These are phyloP conservation scores for Ophion slaviceki DNA, from an alignment of 2,888 invertebrate genomes.

Conservation along the genomic window DNA sequence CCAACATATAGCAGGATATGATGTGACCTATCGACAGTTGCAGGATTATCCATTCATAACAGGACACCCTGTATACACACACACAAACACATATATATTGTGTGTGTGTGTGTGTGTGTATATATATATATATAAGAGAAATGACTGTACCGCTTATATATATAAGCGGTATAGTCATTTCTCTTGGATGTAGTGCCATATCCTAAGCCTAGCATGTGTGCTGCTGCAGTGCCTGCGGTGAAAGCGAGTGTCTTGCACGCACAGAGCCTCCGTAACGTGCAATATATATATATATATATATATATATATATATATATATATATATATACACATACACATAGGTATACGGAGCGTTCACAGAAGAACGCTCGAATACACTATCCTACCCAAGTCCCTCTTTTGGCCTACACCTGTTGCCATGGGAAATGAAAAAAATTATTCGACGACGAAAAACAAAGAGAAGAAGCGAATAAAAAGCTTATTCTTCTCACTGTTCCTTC, in stretches of 20 bases:
- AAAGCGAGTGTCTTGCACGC: constrained; percentile 69
- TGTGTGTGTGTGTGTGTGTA: neutral
- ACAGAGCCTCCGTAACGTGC: constrained; percentile 45
- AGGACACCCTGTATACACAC: too few species aligned
- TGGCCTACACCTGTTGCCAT: constrained; percentile 23
- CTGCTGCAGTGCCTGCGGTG: constrained; percentile 59
- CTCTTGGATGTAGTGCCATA: constrained; percentile 43
- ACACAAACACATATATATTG: too few species aligned
- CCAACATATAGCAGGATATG: too few species aligned
- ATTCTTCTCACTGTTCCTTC: constrained; percentile 23
- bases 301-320: constrained; percentile 2
- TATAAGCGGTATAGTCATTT: constrained; percentile 40
- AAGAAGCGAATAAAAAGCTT: neutral
- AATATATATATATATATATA: constrained; percentile 6
- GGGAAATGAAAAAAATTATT: constrained; percentile 43
- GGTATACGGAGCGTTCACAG: neutral
- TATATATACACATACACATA: neutral
- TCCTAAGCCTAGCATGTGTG: constrained; percentile 38
- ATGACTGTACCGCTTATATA: too few species aligned
- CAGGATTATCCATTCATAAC: too few species aligned
- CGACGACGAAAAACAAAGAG: constrained; percentile 10
- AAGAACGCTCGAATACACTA: constrained; percentile 27
- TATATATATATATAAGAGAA: constrained; percentile 32
- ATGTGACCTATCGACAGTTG: too few species aligned
- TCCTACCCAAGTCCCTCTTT: constrained; percentile 15